phyloP scores from a whole-genome alignment of 2,888 invertebrate species.

The Macaria notata region DNA sequence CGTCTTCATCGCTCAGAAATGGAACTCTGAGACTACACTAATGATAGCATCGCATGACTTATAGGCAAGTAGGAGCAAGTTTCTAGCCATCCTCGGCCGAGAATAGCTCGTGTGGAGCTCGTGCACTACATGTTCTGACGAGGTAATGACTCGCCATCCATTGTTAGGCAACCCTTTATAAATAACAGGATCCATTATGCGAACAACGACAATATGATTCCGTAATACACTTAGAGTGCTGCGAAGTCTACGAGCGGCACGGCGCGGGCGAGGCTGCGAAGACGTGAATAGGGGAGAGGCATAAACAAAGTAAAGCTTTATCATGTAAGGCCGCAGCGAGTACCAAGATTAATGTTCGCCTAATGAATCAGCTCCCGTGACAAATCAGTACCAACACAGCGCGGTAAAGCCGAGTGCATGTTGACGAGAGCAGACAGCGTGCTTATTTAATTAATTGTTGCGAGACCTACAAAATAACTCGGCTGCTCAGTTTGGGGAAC shows the following conservation, averaged over 20 bases:
- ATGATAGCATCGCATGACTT: conserved; percentile 72
- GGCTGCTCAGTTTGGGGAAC: conserved; percentile 1
- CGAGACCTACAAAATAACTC: conserved; percentile 10
- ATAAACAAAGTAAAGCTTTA: conserved; percentile 58
- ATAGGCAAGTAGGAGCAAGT: conserved; percentile 34
- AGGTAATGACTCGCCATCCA: conserved; percentile 11
- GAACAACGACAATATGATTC: conserved; percentile 13
- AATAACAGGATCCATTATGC: conserved; percentile 12
- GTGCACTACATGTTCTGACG: conserved; percentile 11
- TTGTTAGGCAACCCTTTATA: conserved; percentile 13
- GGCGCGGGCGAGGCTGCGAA: conserved; percentile 17
- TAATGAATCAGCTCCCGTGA: conserved; percentile 74
- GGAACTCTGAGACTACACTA: conserved; percentile 63
- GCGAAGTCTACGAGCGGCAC: conserved; percentile 13
- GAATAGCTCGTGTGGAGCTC: conserved; percentile 23
- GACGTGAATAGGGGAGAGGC: conserved; percentile 28
- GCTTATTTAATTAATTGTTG: conserved; percentile 24
- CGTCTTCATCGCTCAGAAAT: conserved; percentile 72
- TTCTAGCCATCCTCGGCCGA: conserved; percentile 21
- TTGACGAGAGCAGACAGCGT: conserved; percentile 24
- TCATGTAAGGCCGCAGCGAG: conserved; percentile 49
- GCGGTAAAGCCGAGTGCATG: conserved; percentile 33
- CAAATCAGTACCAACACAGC: conserved; percentile 60
- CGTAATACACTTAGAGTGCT: conserved; percentile 16
- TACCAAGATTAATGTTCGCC: conserved; percentile 66